Percentiles rank a stretch among this genome's conserved stretches.
phyloP scores from a whole-genome alignment of 2,113 vertebrate species.

The Grammomys dolichurus region DNA sequence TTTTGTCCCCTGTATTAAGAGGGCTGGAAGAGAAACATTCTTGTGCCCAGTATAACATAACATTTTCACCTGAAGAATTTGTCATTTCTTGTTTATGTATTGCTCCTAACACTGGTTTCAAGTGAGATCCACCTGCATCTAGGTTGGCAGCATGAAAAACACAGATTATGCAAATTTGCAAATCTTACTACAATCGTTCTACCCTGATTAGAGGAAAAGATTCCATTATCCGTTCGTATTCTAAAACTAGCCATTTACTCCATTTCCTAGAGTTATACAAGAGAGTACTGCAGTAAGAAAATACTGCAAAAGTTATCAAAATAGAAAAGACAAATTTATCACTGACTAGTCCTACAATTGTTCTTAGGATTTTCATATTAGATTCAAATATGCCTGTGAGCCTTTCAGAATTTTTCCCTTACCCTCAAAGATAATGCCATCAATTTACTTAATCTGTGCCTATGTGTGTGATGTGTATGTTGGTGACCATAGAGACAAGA shows the following conservation, averaged over 20 bases:
- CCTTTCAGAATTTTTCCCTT: not conserved
- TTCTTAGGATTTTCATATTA: slow-evolving; percentile 60
- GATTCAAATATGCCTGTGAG: slow-evolving; percentile 6
- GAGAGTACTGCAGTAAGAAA: not conserved
- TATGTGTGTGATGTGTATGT: not conserved
- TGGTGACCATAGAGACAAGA: not conserved
- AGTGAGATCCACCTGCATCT: slow-evolving; percentile 6
- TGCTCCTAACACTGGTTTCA: not conserved
- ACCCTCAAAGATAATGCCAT: not conserved
- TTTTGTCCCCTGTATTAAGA: not conserved
- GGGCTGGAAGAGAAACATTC: not conserved
- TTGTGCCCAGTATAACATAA: not conserved
- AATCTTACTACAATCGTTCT: slow-evolving; percentile 26
- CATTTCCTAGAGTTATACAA: slow-evolving; percentile 35
- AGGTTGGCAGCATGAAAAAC: not conserved
- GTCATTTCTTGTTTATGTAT: not conserved
- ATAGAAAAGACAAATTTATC: slow-evolving; percentile 55
- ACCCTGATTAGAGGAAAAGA: not conserved
- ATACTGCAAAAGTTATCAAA: not conserved
- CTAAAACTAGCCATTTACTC: slow-evolving; percentile 44
- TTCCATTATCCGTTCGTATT: slow-evolving; percentile 28
- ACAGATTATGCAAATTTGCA: slow-evolving; percentile 39
- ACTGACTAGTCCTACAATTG: slow-evolving; percentile 27
- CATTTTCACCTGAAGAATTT: slow-evolving; percentile 32
- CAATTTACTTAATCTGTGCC: not conserved